Evolutionary conservation across 2,797 vertebrate species (phyloP), one percentile per base, ranked within the genome.

Genomic region (Enteromius viviparus): DNA sequence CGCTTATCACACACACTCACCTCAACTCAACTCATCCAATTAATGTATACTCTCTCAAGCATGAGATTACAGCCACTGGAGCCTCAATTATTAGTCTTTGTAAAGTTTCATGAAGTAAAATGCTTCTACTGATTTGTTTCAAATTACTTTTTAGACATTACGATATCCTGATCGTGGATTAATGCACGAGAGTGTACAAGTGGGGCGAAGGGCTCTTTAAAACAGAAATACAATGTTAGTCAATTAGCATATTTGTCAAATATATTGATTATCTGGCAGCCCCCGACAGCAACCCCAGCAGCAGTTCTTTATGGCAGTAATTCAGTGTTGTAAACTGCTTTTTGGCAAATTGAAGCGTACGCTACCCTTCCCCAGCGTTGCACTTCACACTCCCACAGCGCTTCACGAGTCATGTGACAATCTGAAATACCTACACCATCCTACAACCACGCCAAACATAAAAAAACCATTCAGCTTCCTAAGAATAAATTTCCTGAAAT

Each of bases 371-470:
- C 14, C 40, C 76, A 65, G 23, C 2, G 55, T 64, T 64, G 14
- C 58, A 6, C 42, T 32, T 76, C 53, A 58, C 74, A 78, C 76
- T 64, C 76, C 42, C 58, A 78, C 76, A 65, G 60, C 23, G 23
- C 42, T 65, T 66, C 62, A 49, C 42, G 15, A 51, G 23, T 64
- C 55, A 47, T 47, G 76, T 62, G 76, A 77, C 76, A 4, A 62
- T 11, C 34, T 78, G 9, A 78, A 47, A 78, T 78, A 78, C 12
- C 64, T 37, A n/a, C 42, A 34, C 76, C 40, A 32, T 78, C 76
- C 58, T 64, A 78, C 58, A 65, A 65, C 42, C 42, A 15, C 0
- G 6, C 42, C 60, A 66, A 51, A 51, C 9, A 62, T 19, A 10
- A 14, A 53, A 29, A 21, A 23, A 23, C 15, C 2, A 2, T 9